Percentiles rank a stretch among this genome's conserved stretches.
Conservation (phyloP, 2,113 vertebrate species). For the Rhizomys pruinosus region DNA sequence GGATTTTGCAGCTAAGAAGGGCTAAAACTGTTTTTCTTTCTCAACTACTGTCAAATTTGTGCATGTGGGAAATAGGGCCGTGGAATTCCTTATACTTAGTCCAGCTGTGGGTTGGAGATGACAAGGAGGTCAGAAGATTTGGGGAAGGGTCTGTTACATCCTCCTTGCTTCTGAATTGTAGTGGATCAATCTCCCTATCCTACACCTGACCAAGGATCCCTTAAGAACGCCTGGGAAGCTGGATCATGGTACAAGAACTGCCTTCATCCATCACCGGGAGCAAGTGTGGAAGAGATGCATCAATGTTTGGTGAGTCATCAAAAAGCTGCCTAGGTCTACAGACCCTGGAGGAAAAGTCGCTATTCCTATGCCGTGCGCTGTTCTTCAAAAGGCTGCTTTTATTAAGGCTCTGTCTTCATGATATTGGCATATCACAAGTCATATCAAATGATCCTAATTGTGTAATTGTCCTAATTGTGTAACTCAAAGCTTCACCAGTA, state of each 20-base stretch:
- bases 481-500: background rate
- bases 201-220: constrained; percentile 90
- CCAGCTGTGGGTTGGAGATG: background rate
- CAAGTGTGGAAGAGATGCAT: constrained; percentile 95
- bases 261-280: constrained; percentile 94
- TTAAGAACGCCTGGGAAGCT: constrained; percentile 91
- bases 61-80: background rate
- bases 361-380: background rate
- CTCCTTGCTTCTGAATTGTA: constrained; percentile 67
- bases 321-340: background rate
- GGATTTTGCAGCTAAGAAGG: constrained; percentile 11
- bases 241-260: constrained; percentile 91
- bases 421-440: background rate
- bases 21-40: background rate
- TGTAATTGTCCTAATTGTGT: background rate
- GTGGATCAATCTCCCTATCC: constrained; percentile 89
- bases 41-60: background rate
- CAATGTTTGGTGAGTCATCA: constrained; percentile 88
- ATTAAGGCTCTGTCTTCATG: background rate
- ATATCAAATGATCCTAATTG: background rate
- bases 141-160: background rate
- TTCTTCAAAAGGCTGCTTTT: constrained; percentile 10
- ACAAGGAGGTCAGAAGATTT: background rate
- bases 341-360: background rate
- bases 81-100: background rate